phyloP scores from a whole-genome alignment of 37 sponge, comb jelly and placozoan species.

The Tethya wilhelma region DNA sequence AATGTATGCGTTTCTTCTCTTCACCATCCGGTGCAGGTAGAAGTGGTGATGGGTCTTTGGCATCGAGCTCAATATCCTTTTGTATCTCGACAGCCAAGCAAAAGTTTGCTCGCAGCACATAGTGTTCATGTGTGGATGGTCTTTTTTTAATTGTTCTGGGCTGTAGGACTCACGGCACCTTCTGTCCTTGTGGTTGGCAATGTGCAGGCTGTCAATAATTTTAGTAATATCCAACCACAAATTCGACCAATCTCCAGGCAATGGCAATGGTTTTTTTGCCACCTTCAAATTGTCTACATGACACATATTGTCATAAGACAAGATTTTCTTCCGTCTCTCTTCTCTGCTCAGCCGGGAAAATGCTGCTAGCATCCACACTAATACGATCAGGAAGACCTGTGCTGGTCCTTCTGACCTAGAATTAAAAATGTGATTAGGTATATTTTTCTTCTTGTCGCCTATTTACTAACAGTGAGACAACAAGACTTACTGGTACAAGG shows the following conservation, averaged over 20 bases:
- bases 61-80: no score
- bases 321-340: background rate
- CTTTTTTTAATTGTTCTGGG: no score
- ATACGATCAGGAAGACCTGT: constrained; percentile 6
- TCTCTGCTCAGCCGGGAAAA: background rate
- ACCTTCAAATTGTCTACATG: no score
- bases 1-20: no score
- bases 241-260: background rate
- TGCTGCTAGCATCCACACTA: background rate
- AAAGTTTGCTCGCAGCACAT: no score
- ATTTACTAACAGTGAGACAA: background rate
- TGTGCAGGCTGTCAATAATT: no score
- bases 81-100: no score
- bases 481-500: constrained; percentile 28
- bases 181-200: no score
- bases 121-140: no score
- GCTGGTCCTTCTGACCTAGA: constrained; percentile 12
- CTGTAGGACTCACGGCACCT: no score
- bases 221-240: constrained; percentile 20
- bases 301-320: constrained; percentile 33
- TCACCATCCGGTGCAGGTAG: no score
- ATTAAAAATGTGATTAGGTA: background rate
- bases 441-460: background rate
- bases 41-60: no score
- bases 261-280: constrained; percentile 21